A percentile compares a stretch with the other conserved stretches of the same genome.
phyloP scores from a whole-genome alignment of 2,888 invertebrate species.

The Mechanitis messenoides region DNA sequence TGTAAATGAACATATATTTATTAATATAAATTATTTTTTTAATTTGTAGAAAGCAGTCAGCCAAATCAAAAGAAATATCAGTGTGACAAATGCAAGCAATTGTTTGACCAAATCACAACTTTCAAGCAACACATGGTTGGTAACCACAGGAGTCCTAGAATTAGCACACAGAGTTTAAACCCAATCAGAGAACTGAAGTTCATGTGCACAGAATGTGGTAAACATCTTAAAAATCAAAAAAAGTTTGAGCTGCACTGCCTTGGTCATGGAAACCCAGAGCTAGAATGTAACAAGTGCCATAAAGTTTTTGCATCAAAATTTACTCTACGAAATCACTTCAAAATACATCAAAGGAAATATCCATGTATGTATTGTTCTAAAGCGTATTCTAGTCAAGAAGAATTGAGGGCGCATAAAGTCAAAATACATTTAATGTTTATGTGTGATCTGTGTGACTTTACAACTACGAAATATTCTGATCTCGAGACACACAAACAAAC shows the following conservation, averaged over 20 bases:
- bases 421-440: conserved; percentile 47
- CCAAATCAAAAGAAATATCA: conserved; percentile 56
- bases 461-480: conserved; percentile 35
- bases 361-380: conserved; percentile 51
- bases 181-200: conserved; percentile 39
- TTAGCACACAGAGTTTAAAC: conserved; percentile 18
- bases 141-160: conserved; percentile 36
- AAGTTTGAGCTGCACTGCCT: conserved; percentile 60
- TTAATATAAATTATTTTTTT: background rate
- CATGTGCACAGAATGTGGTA: conserved; percentile 57
- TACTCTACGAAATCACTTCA: conserved; percentile 57
- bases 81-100: conserved; percentile 64
- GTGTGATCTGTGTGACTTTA: conserved; percentile 47
- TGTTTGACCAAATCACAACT: conserved; percentile 52
- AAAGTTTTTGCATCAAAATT: conserved; percentile 70
- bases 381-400: conserved; percentile 41
- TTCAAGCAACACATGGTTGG: conserved; percentile 58
- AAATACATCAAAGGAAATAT: conserved; percentile 56
- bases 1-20: background rate
- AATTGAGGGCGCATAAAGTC: conserved; percentile 44
- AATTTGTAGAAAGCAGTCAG: conserved; percentile 12
- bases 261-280: conserved; percentile 64
- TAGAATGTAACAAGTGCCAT: conserved; percentile 62
- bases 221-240: conserved; percentile 51
- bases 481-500: conserved; percentile 38